Percentiles rank a stretch among this genome's conserved stretches.
These are phyloP conservation scores for Heliconius hewitsoni DNA, from an alignment of 1,140 invertebrate species.

Conservation along the genomic window DNA sequence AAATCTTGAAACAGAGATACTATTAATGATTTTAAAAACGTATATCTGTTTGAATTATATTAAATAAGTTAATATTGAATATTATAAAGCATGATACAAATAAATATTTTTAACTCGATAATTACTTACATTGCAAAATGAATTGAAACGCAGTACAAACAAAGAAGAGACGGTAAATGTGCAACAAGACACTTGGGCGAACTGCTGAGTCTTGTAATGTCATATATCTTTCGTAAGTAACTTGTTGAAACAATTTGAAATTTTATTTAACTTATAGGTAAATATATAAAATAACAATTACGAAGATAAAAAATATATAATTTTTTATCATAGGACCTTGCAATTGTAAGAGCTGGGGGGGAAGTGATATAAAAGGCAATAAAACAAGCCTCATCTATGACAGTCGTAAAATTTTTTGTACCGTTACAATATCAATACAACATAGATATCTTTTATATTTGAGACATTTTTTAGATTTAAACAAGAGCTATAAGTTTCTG, in stretches of 20 bases:
- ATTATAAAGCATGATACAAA: too few species aligned
- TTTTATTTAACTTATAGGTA: background rate
- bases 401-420: slow-evolving; percentile 37
- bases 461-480: slow-evolving; percentile 46
- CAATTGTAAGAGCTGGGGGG: slow-evolving; percentile 23
- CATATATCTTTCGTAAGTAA: slow-evolving; percentile 35
- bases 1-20: too few species aligned
- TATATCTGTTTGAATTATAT: too few species aligned
- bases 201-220: slow-evolving; percentile 53
- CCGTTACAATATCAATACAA: slow-evolving; percentile 29
- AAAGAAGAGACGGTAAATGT: background rate
- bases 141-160: background rate
- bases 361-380: slow-evolving; percentile 37
- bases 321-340: background rate
- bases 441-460: slow-evolving; percentile 22
- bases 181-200: slow-evolving; percentile 46
- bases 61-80: too few species aligned
- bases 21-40: too few species aligned
- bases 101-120: too few species aligned
- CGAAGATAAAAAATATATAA: background rate
- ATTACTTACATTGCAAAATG: slow-evolving; percentile 4
- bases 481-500: slow-evolving; percentile 50
- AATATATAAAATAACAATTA: background rate
- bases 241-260: background rate
- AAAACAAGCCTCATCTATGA: slow-evolving; percentile 38